phyloP scores from a whole-genome alignment of 2,113 vertebrate genomes.

The Machaerirhynchus nigripectus region DNA sequence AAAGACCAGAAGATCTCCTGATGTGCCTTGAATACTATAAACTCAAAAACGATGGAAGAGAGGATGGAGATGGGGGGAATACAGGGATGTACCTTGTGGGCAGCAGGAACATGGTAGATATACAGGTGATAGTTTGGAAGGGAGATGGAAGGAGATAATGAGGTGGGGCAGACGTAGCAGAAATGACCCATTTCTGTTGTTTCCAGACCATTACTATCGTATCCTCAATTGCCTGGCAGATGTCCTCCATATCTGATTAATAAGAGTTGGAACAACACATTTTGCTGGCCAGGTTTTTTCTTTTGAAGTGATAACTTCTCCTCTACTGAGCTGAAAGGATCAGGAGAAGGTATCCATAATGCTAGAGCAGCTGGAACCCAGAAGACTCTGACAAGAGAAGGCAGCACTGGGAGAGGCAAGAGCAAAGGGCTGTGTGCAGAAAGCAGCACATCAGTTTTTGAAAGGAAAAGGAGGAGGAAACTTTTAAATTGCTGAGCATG shows the following conservation, averaged over 20 bases:
- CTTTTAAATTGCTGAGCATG: conserved; percentile 10
- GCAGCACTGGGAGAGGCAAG: neutral
- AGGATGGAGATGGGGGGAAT: neutral
- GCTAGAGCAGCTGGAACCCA: neutral
- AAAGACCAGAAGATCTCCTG: neutral
- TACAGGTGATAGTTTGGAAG: neutral
- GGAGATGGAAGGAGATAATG: neutral
- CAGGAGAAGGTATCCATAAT: neutral
- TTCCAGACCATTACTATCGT: neutral
- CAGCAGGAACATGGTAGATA: neutral
- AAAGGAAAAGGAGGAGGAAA: neutral
- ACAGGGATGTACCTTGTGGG: neutral
- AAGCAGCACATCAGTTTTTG: neutral
- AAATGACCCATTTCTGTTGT: neutral
- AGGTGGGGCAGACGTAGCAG: neutral
- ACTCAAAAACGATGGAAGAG: neutral
- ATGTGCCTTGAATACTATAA: neutral
- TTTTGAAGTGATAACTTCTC: neutral
- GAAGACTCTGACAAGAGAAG: neutral
- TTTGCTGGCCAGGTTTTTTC: neutral
- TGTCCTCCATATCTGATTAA: neutral
- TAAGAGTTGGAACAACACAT: neutral
- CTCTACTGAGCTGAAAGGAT: neutral
- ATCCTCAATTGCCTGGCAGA: neutral
- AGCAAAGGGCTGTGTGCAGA: neutral